Base-by-base conservation (phyloP, 2,113 vertebrate genomes). In the Ptychochromis oligacanthus region DNA sequence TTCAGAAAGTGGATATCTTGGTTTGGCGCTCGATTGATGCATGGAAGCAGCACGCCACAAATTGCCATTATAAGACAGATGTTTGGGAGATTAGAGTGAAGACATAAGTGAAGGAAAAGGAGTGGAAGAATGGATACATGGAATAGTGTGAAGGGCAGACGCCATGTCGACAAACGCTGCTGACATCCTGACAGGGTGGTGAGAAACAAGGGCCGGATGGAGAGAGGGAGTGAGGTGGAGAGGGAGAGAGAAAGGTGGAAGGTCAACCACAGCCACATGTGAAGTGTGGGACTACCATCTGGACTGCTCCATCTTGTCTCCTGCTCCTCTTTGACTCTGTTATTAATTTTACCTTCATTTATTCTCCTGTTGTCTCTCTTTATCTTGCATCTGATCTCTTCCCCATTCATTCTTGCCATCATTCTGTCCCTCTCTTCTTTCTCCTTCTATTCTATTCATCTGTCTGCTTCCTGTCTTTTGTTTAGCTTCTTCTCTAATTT, bases 201-300 rank as follows among this genome's bases (percentile, higher is more conserved):
- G 91, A 90, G 91, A 94, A 92, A 83, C 58, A 6, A 88, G 75
- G 57, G 65, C 76, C 34, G 62, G 79, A 80, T 74, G 80, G 88
- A 79, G 10, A 4, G 86, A 80, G 13, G 18, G 72, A 52, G 56
- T n/a, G n/a, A n/a, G n/a, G n/a, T n/a, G n/a, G n/a, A n/a, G n/a
- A n/a, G 10, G 79, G 75, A 24, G 46, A 65, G 61, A 75, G 49
- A 57, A 83, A 56, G 93, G 90, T 93, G 89, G 74, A 90, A 91
- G 93, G 92, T 94, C 93, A 94, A 94, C 90, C 87, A 61, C 89
- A 92, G 92, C 93, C 94, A 94, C 94, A 92, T 93, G 93, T 88
- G 85, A 88, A 90, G 88, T 83, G 92, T 91, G 80, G 81, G 28
- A 11, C 72, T 18, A 86, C 91, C 90, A 90, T 91, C 91, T 89